Evolutionary conservation across 1,140 invertebrate genomes (phyloP).

Genomic region (Epicauta chinensis): DNA sequence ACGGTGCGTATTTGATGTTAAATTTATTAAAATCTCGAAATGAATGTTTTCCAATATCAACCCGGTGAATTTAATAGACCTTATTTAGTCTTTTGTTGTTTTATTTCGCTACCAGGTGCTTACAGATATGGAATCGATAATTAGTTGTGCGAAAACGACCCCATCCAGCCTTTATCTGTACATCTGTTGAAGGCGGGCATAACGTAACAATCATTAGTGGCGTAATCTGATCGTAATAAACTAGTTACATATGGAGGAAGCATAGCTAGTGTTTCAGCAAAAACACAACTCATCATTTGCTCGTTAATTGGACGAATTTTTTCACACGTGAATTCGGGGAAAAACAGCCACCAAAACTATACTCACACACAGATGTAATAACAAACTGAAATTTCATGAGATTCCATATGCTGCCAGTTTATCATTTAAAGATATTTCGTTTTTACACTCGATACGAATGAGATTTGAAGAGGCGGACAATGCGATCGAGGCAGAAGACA

Average conservation of each 20-base stretch:
- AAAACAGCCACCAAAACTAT: too few species aligned
- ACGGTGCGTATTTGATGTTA: conserved; percentile 17
- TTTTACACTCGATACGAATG: not conserved
- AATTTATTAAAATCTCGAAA: conserved; percentile 18
- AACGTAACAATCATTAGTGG: conserved; percentile 10
- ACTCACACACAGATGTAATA: too few species aligned
- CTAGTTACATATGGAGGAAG: conserved; percentile 13
- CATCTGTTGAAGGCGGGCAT: conserved; percentile 1
- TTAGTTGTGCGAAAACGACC: conserved; percentile 1
- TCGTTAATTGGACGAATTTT: too few species aligned
- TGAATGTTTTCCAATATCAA: conserved; percentile 17
- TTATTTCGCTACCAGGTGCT: not conserved
- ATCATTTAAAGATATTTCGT: too few species aligned
- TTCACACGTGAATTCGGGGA: too few species aligned
- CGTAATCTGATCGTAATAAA: conserved; percentile 13
- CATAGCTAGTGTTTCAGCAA: conserved; percentile 7
- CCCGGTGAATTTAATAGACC: conserved; percentile 11
- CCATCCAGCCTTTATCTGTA: conserved; percentile 6
- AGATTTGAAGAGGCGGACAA: conserved; percentile 8
- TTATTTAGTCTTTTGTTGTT: too few species aligned
- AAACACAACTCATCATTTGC: not conserved
- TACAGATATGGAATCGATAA: not conserved
- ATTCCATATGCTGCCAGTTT: too few species aligned
- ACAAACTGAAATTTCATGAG: too few species aligned
- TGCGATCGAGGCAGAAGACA: too few species aligned